phyloP scores from a whole-genome alignment of 2,113 vertebrate genomes.

The Carassius carassius region DNA sequence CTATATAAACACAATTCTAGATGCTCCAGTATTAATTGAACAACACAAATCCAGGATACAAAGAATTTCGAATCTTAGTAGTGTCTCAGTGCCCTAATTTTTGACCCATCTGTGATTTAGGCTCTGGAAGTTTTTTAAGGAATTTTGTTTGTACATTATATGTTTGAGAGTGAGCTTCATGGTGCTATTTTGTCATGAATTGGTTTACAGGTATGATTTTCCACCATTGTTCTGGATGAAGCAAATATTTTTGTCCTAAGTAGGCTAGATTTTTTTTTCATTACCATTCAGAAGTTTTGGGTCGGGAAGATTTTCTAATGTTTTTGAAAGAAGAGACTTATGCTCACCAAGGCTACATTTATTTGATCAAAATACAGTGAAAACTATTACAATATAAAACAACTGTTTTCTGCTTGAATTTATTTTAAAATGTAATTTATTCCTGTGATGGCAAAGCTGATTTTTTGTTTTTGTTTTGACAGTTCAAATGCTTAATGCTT shows the following conservation, averaged over 20 bases:
- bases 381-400: neutral
- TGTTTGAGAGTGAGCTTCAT: neutral
- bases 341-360: neutral
- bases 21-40: neutral
- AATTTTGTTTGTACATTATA: neutral
- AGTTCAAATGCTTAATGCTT: no score
- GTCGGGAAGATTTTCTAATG: neutral
- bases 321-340: neutral
- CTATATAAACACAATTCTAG: neutral
- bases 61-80: neutral
- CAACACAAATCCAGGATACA: neutral
- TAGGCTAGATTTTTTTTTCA: neutral
- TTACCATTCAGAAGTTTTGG: neutral
- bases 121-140: neutral
- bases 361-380: neutral
- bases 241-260: no score
- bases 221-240: neutral
- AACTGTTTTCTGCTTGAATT: neutral
- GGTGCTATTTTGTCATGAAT: neutral
- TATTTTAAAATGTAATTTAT: neutral
- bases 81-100: conserved; percentile 3
- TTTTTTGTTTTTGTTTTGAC: neutral
- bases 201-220: neutral
- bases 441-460: neutral
- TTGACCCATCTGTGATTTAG: neutral